These are phyloP conservation scores for Calephelis nemesis DNA, from an alignment of 1,140 invertebrate genomes.

Conservation along the genomic window DNA sequence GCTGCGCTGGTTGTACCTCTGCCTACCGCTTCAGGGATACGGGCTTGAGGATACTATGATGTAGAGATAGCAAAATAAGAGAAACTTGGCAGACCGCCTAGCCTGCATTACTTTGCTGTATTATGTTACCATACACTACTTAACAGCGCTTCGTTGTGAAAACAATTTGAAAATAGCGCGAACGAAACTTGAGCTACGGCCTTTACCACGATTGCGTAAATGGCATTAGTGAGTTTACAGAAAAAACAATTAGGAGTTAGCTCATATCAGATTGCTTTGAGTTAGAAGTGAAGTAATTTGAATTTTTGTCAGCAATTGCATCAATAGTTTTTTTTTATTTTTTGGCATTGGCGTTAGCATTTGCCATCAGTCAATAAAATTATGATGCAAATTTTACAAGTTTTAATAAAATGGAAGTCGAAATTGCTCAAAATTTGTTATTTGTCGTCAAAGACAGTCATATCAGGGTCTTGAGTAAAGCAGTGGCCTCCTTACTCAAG, in stretches of 20 bases:
- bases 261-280: slow-evolving; percentile 11
- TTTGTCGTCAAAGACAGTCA: no score
- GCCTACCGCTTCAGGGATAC: no score
- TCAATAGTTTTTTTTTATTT: not conserved
- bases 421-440: no score
- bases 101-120: slow-evolving; percentile 46
- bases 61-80: slow-evolving; percentile 4
- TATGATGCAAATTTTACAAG: not conserved
- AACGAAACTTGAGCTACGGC: slow-evolving; percentile 57
- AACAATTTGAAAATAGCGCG: slow-evolving; percentile 75
- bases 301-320: not conserved
- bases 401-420: no score
- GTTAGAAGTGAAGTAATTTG: not conserved
- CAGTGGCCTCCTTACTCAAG: no score
- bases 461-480: no score
- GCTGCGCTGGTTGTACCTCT: no score
- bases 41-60: no score
- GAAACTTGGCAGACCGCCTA: slow-evolving; percentile 63
- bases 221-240: slow-evolving; percentile 65
- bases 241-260: slow-evolving; percentile 52
- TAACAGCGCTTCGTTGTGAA: slow-evolving; percentile 68
- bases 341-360: no score
- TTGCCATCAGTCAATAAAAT: not conserved
- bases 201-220: slow-evolving; percentile 68
- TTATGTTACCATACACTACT: slow-evolving; percentile 65